Conservation (phyloP, 2,888 invertebrate species). For the Drosophila basisetae region DNA sequence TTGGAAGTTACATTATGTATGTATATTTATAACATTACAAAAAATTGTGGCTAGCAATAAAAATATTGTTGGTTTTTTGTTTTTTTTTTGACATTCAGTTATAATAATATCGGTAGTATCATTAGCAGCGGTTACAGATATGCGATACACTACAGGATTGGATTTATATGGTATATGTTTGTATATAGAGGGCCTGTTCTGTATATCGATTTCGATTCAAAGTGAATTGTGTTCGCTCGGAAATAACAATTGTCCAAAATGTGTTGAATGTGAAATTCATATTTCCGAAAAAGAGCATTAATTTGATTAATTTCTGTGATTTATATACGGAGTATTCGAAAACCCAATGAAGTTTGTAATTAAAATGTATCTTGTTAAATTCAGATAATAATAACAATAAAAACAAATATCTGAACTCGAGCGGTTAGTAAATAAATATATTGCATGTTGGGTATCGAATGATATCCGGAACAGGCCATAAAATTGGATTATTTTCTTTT, state of each 20-base stretch:
- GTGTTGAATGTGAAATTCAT: background rate
- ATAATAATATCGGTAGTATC: constrained; percentile 64
- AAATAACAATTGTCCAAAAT: background rate
- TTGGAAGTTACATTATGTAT: constrained; percentile 62
- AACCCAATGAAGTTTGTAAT: background rate
- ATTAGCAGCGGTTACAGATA: constrained; percentile 50
- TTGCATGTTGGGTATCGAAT: background rate
- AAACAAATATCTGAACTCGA: background rate
- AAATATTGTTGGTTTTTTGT: constrained; percentile 53
- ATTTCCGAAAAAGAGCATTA: background rate
- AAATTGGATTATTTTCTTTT: background rate
- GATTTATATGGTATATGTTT: constrained; percentile 23
- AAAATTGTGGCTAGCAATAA: constrained; percentile 78
- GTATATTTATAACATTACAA: constrained; percentile 52
- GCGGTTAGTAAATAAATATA: background rate
- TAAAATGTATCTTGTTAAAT: background rate
- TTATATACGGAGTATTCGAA: background rate
- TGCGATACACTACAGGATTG: constrained; percentile 31
- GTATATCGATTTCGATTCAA: constrained; percentile 1
- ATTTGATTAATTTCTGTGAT: background rate
- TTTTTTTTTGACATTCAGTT: constrained; percentile 54
- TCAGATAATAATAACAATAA: background rate
- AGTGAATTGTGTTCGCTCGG: background rate
- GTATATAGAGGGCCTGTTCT: constrained; percentile 9
- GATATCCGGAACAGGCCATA: constrained; percentile 4